A percentile compares a stretch with the other conserved stretches of the same genome.
Conservation (phyloP, 2,113 vertebrate species). For the Micronycteris hirsuta region DNA sequence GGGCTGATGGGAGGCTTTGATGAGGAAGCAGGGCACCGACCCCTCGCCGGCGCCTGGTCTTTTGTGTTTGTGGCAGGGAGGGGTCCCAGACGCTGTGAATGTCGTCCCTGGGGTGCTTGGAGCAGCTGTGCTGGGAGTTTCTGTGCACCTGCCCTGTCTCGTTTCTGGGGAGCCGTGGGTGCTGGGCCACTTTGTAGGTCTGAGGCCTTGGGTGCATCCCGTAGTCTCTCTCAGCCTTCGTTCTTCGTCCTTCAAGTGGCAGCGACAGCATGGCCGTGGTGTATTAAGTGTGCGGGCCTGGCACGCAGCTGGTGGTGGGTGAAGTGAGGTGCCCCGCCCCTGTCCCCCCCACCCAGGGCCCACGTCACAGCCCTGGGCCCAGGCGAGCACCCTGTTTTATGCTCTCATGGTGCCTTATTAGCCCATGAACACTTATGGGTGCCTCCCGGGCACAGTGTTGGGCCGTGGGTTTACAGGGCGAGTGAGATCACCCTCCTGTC, state of each 20-base stretch:
- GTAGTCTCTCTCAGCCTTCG: not conserved
- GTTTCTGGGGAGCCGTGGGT: not conserved
- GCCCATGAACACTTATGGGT: rapidly evolving
- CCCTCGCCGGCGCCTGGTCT: not conserved
- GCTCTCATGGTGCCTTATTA: rapidly evolving
- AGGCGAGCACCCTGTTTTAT: rapidly evolving
- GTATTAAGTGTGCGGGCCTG: not conserved
- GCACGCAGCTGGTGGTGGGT: not conserved
- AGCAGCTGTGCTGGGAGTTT: not conserved
- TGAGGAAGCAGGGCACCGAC: not conserved
- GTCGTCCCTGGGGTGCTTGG: rapidly evolving
- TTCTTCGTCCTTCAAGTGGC: not conserved
- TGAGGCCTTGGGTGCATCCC: not conserved
- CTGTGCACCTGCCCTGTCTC: rapidly evolving
- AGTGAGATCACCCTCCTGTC: rapidly evolving
- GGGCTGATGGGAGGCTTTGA: not conserved
- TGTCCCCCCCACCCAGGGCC: rapidly evolving
- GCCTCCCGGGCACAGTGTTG: rapidly evolving
- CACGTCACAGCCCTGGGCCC: rapidly evolving
- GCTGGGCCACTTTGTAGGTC: not conserved
- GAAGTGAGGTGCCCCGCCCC: too few species aligned
- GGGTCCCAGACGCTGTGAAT: not conserved
- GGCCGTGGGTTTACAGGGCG: not conserved
- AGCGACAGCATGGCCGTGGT: rapidly evolving
- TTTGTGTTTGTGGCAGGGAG: too few species aligned